Evolutionary conservation across 2,888 invertebrate genomes (phyloP).

Genomic region (Ommatoiulus sabulosus): DNA sequence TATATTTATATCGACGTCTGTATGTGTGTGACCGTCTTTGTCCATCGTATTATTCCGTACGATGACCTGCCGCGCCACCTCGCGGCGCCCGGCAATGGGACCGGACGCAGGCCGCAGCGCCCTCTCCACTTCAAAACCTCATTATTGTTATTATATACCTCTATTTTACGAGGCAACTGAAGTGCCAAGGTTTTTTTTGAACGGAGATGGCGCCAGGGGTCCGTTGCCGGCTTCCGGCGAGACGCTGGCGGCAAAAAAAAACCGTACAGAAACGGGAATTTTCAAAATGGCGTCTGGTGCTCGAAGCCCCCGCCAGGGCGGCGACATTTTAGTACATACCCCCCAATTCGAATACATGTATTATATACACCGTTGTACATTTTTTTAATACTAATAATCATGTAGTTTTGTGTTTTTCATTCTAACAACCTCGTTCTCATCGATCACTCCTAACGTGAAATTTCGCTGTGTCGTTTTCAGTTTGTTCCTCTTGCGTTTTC

Average conservation of each 20-base stretch:
- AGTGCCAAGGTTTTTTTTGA: constrained; percentile 54
- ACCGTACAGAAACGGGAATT: no score
- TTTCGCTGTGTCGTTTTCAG: not conserved
- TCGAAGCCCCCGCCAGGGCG: constrained; percentile 2
- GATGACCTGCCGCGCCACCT: not conserved
- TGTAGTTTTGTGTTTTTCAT: not conserved
- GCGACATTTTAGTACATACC: constrained; percentile 2
- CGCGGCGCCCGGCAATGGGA: no score
- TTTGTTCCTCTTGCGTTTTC: not conserved
- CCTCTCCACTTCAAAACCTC: constrained; percentile 18
- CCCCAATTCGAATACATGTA: constrained; percentile 32
- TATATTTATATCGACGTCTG: constrained; percentile 20
- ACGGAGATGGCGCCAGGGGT: constrained; percentile 25
- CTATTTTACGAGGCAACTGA: constrained; percentile 55
- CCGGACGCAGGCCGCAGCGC: not conserved
- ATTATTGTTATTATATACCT: constrained; percentile 50
- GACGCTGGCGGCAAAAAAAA: not conserved
- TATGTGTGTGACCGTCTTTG: not conserved
- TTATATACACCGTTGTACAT: constrained; percentile 41
- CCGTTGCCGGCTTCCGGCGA: not conserved
- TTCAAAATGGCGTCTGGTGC: constrained; percentile 44
- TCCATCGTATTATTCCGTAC: not conserved
- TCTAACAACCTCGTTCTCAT: not conserved
- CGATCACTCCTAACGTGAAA: not conserved
- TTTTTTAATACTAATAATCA: constrained; percentile 18